Percentiles rank a stretch among this genome's conserved stretches.
These are phyloP conservation scores for Pheucticus melanocephalus DNA, from an alignment of 2,113 vertebrate species.

Conservation along the genomic window DNA sequence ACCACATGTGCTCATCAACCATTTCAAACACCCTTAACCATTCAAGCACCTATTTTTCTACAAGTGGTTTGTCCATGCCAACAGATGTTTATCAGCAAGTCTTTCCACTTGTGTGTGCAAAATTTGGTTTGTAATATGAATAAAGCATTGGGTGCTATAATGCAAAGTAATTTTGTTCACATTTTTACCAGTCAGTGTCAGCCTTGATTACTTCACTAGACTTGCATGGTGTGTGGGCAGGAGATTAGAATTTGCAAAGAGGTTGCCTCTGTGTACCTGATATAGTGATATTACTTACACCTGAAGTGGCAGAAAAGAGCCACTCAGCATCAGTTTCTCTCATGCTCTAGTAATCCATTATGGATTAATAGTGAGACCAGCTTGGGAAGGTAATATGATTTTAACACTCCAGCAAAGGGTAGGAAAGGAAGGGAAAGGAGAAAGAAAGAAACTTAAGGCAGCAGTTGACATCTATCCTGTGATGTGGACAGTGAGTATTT, in stretches of 20 bases:
- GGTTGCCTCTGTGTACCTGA: neutral
- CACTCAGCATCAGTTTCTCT: neutral
- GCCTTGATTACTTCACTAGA: neutral
- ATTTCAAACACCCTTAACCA: neutral
- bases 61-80: neutral
- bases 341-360: neutral
- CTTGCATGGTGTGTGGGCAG: neutral
- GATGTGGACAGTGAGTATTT: neutral
- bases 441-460: neutral
- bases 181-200: neutral
- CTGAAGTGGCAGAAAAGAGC: neutral
- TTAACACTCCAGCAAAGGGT: neutral
- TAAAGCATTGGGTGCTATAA: neutral
- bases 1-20: fast-evolving
- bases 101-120: neutral
- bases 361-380: neutral
- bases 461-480: neutral
- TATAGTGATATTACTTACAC: neutral
- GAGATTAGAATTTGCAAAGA: neutral
- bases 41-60: neutral
- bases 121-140: neutral
- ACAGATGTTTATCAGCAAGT: neutral
- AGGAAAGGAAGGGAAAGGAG: neutral
- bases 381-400: neutral
- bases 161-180: neutral